These are phyloP conservation scores for Panulirus ornatus DNA, from an alignment of 1,140 invertebrate genomes.

Conservation along the genomic window DNA sequence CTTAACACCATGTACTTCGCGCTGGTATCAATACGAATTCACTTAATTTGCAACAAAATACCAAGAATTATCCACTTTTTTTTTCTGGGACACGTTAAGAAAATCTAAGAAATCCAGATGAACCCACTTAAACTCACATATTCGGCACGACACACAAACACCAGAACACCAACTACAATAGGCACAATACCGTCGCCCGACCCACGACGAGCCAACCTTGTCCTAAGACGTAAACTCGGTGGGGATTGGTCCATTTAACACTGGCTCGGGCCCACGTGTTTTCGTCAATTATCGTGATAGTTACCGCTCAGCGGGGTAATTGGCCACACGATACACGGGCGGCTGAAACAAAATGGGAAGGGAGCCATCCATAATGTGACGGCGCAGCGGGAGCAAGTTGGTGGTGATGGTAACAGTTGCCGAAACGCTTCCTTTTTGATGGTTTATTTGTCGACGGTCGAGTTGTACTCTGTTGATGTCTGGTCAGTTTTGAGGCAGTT, in stretches of 20 bases:
- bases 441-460: conserved; percentile 26
- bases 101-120: conserved; percentile 12
- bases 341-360: conserved; percentile 69
- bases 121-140: conserved; percentile 44
- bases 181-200: conserved; percentile 42
- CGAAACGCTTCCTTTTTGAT: background rate
- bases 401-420: conserved; percentile 58
- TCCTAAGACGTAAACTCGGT: conserved; percentile 64
- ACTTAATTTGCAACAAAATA: background rate
- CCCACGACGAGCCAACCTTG: conserved; percentile 21
- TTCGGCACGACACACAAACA: conserved; percentile 56
- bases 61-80: background rate
- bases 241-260: conserved; percentile 71
- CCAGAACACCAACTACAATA: conserved; percentile 56
- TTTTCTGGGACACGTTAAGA: background rate
- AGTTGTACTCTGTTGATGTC: background rate
- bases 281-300: conserved; percentile 67
- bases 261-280: conserved; percentile 55
- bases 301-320: conserved; percentile 65
- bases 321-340: conserved; percentile 57
- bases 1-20: background rate
- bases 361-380: conserved; percentile 61
- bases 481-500: background rate
- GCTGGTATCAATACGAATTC: background rate
- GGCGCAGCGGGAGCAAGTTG: conserved; percentile 48